These are phyloP conservation scores for Sesia bembeciformis DNA, from an alignment of 2,888 invertebrate species.

Conservation along the genomic window DNA sequence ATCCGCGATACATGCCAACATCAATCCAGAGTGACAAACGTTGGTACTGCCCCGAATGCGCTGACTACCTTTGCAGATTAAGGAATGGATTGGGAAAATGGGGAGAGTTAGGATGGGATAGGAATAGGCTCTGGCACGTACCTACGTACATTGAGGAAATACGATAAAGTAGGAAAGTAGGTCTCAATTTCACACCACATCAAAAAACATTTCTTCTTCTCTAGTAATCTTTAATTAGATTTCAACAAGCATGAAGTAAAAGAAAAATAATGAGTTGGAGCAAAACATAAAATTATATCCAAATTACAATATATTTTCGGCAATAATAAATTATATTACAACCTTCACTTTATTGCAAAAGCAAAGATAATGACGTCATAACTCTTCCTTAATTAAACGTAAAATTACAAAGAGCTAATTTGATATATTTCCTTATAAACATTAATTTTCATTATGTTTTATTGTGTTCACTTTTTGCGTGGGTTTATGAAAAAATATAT, in stretches of 20 bases:
- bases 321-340: slow-evolving; percentile 12
- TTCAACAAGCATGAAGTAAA: not conserved
- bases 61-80: too few relatives aligned
- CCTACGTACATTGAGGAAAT: too few relatives aligned
- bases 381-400: slow-evolving; percentile 15
- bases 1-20: too few relatives aligned
- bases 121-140: too few relatives aligned
- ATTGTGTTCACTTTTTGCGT: not conserved
- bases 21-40: too few relatives aligned
- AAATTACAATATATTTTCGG: not conserved
- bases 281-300: not conserved
- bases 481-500: not conserved
- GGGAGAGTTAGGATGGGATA: too few relatives aligned
- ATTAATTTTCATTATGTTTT: not conserved
- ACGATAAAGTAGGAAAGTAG: too few relatives aligned
- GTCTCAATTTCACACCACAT: too few relatives aligned
- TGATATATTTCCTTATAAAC: slow-evolving; percentile 5
- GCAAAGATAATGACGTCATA: slow-evolving; percentile 16
- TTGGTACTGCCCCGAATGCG: too few relatives aligned
- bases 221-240: not conserved
- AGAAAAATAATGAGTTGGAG: not conserved
- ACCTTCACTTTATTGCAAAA: slow-evolving; percentile 7
- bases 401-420: slow-evolving; percentile 11
- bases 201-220: too few relatives aligned
- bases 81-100: too few relatives aligned